These are phyloP conservation scores for Callaeas wilsoni DNA, from an alignment of 2,113 vertebrate species.

Conservation along the genomic window DNA sequence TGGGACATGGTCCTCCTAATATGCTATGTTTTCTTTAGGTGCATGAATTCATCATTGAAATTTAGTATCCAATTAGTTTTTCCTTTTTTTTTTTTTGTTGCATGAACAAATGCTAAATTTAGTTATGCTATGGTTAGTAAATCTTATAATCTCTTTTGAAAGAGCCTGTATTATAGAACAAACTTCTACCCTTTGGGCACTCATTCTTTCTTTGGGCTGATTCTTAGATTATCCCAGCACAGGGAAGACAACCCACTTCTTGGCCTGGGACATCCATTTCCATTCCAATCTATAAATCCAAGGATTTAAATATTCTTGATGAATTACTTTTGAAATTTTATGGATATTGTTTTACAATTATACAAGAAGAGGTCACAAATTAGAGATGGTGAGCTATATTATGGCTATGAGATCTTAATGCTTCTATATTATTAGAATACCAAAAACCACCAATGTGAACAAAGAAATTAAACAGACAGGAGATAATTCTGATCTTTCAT, in stretches of 20 bases:
- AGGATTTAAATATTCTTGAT: background rate
- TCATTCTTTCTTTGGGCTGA: background rate
- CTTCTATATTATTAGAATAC: background rate
- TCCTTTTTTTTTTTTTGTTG: background rate
- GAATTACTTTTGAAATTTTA: constrained; percentile 17
- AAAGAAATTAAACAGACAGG: background rate
- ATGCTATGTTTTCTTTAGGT: background rate
- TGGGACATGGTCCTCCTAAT: background rate
- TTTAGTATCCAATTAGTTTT: background rate
- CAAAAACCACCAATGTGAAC: background rate
- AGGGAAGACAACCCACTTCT: background rate
- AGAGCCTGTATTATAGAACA: background rate
- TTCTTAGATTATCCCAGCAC: background rate
- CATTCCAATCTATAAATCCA: background rate
- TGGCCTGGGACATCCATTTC: background rate
- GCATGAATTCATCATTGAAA: background rate
- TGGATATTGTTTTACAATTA: background rate
- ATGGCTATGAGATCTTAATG: background rate
- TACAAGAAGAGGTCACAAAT: background rate
- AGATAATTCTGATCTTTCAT: background rate
- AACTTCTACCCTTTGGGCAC: background rate
- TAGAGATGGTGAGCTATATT: background rate
- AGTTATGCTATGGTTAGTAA: background rate
- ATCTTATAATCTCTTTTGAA: background rate
- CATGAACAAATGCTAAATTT: background rate